phyloP scores from a whole-genome alignment of 2,113 vertebrate genomes.

The Prolemur simus region DNA sequence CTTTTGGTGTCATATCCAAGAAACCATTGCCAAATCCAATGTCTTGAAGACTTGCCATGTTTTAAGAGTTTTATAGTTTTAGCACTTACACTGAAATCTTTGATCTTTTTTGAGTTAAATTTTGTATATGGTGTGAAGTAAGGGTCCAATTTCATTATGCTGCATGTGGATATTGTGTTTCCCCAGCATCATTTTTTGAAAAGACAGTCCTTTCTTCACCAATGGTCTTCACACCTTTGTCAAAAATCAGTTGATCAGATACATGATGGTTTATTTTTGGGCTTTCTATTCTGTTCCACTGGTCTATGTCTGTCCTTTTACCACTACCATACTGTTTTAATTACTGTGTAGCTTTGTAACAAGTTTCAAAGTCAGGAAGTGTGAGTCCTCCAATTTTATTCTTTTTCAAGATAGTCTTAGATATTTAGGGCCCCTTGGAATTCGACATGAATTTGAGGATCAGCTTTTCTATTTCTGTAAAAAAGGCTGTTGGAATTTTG shows the following conservation, averaged over 20 bases:
- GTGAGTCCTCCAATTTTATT: not conserved
- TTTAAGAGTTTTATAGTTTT: not conserved
- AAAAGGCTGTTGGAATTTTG: not conserved
- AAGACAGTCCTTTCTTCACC: not conserved
- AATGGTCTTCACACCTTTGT: not conserved
- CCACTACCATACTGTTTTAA: not conserved
- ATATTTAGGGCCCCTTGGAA: not conserved
- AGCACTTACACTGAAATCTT: not conserved
- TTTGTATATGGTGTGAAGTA: not conserved
- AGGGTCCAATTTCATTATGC: not conserved
- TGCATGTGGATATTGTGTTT: not conserved
- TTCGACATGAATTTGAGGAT: not conserved
- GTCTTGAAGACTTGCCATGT: not conserved
- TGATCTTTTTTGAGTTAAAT: not conserved
- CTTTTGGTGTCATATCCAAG: not conserved
- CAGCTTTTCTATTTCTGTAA: not conserved
- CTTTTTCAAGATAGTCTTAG: not conserved
- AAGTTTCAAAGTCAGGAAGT: not conserved
- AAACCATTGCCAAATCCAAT: not conserved
- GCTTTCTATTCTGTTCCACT: not conserved
- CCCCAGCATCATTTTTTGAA: not conserved
- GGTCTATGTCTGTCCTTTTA: not conserved
- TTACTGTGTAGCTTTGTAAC: not conserved
- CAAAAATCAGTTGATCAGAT: not conserved
- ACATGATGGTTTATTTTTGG: not conserved